Base-by-base conservation (phyloP, 2,797 vertebrate genomes). In the Sebastes diploproa region DNA sequence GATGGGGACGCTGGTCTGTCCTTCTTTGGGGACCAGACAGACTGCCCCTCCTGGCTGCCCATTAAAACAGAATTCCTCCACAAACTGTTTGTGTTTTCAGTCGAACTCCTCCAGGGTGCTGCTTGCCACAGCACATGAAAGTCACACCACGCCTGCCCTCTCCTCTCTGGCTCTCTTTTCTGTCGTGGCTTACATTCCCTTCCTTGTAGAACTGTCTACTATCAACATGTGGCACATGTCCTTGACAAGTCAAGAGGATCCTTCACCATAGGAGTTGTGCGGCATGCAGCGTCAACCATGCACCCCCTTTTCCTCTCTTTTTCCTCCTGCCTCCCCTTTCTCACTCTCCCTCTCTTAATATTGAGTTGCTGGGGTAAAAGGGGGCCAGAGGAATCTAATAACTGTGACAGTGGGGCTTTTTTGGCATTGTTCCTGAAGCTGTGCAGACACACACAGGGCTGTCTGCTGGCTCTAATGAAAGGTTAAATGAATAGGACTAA, bases 401-500 rank as follows among this genome's bases (percentile, higher is more conserved):
- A 99, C 96, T 97, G 96, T 98, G 97, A 97, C 97, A 97, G 97
- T 97, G 96, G 96, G 96, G 97, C 89, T 95, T 95, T 97, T 97
- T 97, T 97, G 95, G 96, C 96, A 95, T 96, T 96, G 95, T 95
- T 96, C 96, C 96, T 93, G 86, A 92, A 92, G 90, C 94, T 90
- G 90, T 87, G 92, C 92, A 94, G 92, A 94, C 91, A 93, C 92
- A 92, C 97, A 96, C 96, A 96, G 96, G 95, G 95, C 96, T 96
- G 96, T 95, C 94, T 95, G 95, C 96, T 96, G 96, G 96, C 96
- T 96, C 95, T 98, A 98, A 98, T 98, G 97, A 98, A 98, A 98
- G 97, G 97, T 98, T 98, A 99, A 98, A 97, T 97, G 97, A 98
- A 98, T 97, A 97, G 97, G 96, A 97, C 96, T 96, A 96, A 96